Evolutionary conservation across 2,888 invertebrate species (phyloP).

Genomic region (Gasteruption jaculator): DNA sequence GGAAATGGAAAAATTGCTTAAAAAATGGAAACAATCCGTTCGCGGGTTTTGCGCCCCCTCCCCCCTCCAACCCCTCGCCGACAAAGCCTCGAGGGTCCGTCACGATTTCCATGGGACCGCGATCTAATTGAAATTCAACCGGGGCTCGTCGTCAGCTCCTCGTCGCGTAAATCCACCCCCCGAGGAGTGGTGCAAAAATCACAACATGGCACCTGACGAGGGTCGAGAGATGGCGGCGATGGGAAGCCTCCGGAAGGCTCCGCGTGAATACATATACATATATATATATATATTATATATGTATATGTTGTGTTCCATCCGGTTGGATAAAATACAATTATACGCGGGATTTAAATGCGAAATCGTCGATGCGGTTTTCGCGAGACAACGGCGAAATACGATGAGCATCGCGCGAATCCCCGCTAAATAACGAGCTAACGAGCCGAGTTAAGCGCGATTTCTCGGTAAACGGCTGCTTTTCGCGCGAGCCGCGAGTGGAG

Average conservation of each 20-base stretch:
- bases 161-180: constrained; percentile 19
- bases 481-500: background rate
- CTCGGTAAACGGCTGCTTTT: constrained; percentile 18
- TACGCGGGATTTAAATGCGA: constrained; percentile 48
- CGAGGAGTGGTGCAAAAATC: constrained; percentile 36
- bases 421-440: constrained; percentile 47
- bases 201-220: constrained; percentile 45
- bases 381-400: constrained; percentile 21
- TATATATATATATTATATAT: too few species aligned
- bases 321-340: constrained; percentile 42
- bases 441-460: constrained; percentile 41
- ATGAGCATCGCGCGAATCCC: constrained; percentile 33
- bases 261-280: too few species aligned
- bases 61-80: too few species aligned
- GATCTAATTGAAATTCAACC: too few species aligned
- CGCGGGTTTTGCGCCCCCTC: too few species aligned
- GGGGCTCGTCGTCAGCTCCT: too few species aligned
- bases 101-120: too few species aligned
- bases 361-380: constrained; percentile 33
- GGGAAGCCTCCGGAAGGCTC: constrained; percentile 16
- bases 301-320: too few species aligned
- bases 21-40: constrained; percentile 1
- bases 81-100: too few species aligned
- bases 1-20: background rate
- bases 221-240: constrained; percentile 42